Base-by-base conservation (phyloP, 2,113 vertebrate genomes). In the Eulacestoma nigropectus region DNA sequence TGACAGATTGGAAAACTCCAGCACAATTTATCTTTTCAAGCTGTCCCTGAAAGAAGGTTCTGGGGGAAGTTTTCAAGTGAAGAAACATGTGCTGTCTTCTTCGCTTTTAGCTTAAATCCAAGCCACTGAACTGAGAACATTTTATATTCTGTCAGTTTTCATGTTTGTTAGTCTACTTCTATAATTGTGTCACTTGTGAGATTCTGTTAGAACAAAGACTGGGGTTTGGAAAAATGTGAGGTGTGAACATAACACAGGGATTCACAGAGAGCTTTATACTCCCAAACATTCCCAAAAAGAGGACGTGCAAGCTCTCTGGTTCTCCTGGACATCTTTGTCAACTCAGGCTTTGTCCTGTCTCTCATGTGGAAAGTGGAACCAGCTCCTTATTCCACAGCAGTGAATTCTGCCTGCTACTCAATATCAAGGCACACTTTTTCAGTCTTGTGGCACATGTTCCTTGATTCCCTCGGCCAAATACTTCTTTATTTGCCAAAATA, bases 21-120 rank as follows among this genome's bases (percentile, higher is more conserved):
- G 90, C 50, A 91, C 91, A 96, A 95, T 95, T 97, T 97, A 93
- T 95, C 94, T 96, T 91, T 93, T 91, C 75, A 94, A 93, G 85
- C 70, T 96, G 84, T 92, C 72, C 67, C 90, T 84, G 87, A 95
- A 95, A 96, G 79, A 92, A 92, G 84, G 92, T 95, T 95, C 90
- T 90, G 77, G 78, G 77, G 84, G 85, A 96, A 92, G 84, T 91
- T 95, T 96, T 94, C 68, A 91, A 94, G 87, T 60, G 87, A 20
- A 93, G 86, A 86, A 96, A 95, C 67, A 84, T 83, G 63, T 72
- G 46, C 77, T 77, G 50, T 60, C 79, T 59, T 72, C 85, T 84
- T 88, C 10, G 30, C 64, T 89, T 92, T 94, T 57, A 83, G 56
- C 82, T 97, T 93, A 72, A 74, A 84, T 74, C 79, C 62, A 79